Base-by-base conservation (phyloP, 2,797 vertebrate genomes). In the Coracias cyanogaster region DNA sequence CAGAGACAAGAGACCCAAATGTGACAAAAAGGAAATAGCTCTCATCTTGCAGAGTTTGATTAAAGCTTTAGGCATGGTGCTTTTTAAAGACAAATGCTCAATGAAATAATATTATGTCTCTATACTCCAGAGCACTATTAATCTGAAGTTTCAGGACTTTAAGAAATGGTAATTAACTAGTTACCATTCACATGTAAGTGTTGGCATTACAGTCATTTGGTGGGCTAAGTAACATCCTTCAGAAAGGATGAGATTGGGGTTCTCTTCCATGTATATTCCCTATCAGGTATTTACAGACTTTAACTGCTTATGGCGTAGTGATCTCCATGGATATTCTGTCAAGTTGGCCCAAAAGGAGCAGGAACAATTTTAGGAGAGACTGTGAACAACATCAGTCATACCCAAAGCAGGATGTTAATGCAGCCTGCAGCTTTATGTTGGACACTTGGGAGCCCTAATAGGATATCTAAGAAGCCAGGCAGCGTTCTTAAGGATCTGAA, bases 81-180 rank as follows among this genome's bases (percentile, higher is more conserved):
- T 94, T 96, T 95, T 93, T 28, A 93, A 90, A 92, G 94, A 97
- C 90, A 94, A 97, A 97, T 96, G 93, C 48, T 89, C 83, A 77
- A 0, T 95, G 94, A 94, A 96, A 96, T 96, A 97, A 96, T 90
- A 97, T 96, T 96, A 93, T 95, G 94, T 81, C 96, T 95, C 96
- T 86, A 77, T 93, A 92, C 95, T 95, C 86, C 81, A 67, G 83
- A 95, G 78, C 79, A 39, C 52, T 62, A 96, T 96, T 94, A 96
- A 93, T 96, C 84, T 89, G 83, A 87, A 64, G 78, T 96, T 94
- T 91, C 73, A 78, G 84, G 90, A 92, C 83, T 85, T 84, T 61
- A 65, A 87, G 89, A 96, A 94, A 94, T 93, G 86, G 92, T 97
- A 94, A 94, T 95, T 96, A 94, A 94, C 90, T 93, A 77, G 88